Conservation (phyloP, 92 coral and sea anemone genomes). For the Montipora capitata region DNA sequence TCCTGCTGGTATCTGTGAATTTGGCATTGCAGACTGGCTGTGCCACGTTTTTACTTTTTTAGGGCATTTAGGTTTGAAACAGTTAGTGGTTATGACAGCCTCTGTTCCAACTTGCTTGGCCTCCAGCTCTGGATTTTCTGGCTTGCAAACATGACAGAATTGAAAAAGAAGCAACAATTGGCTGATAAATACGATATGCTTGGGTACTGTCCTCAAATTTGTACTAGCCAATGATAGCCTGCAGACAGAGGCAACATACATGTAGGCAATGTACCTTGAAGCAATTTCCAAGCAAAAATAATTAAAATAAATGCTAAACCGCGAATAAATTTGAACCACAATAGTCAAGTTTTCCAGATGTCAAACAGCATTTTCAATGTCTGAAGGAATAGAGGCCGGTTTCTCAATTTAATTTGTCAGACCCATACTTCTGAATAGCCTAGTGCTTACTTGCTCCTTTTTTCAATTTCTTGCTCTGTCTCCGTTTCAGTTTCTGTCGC, state of each 20-base stretch:
- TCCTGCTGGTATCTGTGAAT: slow-evolving; percentile 58
- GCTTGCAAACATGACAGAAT: slow-evolving; percentile 65
- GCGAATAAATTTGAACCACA: neutral
- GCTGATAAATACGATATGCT: slow-evolving; percentile 69
- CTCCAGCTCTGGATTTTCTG: slow-evolving; percentile 60
- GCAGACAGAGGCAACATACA: neutral
- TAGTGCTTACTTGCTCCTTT: neutral
- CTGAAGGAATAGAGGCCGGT: neutral
- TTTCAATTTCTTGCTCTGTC: slow-evolving; percentile 12
- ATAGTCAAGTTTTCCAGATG: neutral
- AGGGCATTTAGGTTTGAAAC: slow-evolving; percentile 36
- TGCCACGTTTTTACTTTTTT: slow-evolving; percentile 60
- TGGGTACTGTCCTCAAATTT: slow-evolving; percentile 72
- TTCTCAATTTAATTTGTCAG: neutral
- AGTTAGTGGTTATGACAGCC: slow-evolving; percentile 44
- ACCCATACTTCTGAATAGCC: neutral
- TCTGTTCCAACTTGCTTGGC: slow-evolving; percentile 64
- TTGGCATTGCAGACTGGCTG: slow-evolving; percentile 74
- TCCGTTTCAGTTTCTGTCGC: slow-evolving; percentile 1
- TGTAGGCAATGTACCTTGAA: neutral
- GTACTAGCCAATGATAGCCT: neutral
- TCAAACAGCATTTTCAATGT: neutral
- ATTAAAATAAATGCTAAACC: neutral
- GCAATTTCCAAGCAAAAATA: neutral
- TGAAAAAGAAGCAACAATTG: slow-evolving; percentile 70